These are phyloP conservation scores for Solenopsis invicta DNA, from an alignment of 1,140 invertebrate genomes.

Conservation along the genomic window DNA sequence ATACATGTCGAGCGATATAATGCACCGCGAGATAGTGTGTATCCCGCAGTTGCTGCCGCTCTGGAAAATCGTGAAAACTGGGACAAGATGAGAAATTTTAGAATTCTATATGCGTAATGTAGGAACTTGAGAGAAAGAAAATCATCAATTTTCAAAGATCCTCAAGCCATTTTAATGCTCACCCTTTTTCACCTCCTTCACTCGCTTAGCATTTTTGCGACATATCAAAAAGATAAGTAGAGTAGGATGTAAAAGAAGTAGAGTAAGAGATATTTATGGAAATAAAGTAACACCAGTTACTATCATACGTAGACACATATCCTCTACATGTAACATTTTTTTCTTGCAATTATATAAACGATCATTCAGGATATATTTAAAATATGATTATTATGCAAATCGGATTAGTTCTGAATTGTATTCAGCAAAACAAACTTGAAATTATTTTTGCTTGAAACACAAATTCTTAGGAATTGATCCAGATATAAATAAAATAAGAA, in stretches of 20 bases:
- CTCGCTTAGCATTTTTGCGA: not conserved
- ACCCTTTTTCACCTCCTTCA: not conserved
- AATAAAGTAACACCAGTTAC: not conserved
- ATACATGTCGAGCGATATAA: conserved; percentile 40
- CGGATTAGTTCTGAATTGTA: not conserved
- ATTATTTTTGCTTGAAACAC: not conserved
- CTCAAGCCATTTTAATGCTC: not conserved
- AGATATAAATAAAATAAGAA: conserved; percentile 3
- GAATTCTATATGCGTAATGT: not conserved
- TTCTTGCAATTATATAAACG: not conserved
- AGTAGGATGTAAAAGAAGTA: not conserved
- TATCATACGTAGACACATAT: not conserved
- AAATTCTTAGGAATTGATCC: not conserved
- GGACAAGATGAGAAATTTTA: conserved; percentile 1
- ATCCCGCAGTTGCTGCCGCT: not conserved
- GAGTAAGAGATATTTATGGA: not conserved
- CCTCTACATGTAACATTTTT: not conserved
- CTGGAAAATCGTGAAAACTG: not conserved
- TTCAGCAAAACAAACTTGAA: not conserved
- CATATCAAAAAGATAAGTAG: not conserved
- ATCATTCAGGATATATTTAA: not conserved
- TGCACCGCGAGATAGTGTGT: not conserved
- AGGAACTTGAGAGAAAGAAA: not conserved
- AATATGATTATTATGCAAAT: not conserved
- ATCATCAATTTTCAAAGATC: conserved; percentile 19